Conservation (phyloP, 2,113 vertebrate genomes). For the Cichladusa arquata region DNA sequence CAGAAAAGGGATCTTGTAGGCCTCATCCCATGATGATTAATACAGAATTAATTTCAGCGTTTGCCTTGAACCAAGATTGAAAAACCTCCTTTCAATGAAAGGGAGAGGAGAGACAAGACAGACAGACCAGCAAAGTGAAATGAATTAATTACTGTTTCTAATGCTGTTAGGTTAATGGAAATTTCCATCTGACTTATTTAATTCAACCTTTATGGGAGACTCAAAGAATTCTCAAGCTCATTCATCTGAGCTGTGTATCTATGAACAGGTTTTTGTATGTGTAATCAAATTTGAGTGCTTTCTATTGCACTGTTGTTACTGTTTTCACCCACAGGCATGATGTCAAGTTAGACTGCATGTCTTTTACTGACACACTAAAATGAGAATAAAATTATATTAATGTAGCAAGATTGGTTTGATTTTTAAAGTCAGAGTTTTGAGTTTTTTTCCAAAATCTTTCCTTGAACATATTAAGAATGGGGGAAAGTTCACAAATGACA, state of each 20-base stretch:
- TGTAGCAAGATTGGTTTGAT: background rate
- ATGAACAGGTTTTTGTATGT: fast-evolving
- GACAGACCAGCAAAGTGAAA: background rate
- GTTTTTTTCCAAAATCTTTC: background rate
- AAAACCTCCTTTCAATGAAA: background rate
- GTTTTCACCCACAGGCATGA: background rate
- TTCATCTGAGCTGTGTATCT: background rate
- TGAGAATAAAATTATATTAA: background rate
- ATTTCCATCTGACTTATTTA: background rate
- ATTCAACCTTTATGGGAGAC: background rate
- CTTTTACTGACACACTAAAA: background rate
- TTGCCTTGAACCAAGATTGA: background rate
- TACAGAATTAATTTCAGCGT: background rate
- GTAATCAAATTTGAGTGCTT: background rate
- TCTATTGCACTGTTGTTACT: background rate
- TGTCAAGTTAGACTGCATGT: background rate
- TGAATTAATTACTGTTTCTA: background rate
- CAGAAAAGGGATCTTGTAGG: background rate
- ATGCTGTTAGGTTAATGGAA: background rate
- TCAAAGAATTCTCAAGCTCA: background rate
- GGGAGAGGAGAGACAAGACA: fast-evolving
- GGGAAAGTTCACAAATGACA: background rate
- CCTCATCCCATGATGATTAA: background rate
- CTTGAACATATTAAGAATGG: background rate
- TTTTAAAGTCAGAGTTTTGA: background rate